Percentiles rank a stretch among this genome's conserved stretches.
These are phyloP conservation scores for Hypselothyrea guttata DNA, from an alignment of 2,888 invertebrate genomes.

Conservation along the genomic window DNA sequence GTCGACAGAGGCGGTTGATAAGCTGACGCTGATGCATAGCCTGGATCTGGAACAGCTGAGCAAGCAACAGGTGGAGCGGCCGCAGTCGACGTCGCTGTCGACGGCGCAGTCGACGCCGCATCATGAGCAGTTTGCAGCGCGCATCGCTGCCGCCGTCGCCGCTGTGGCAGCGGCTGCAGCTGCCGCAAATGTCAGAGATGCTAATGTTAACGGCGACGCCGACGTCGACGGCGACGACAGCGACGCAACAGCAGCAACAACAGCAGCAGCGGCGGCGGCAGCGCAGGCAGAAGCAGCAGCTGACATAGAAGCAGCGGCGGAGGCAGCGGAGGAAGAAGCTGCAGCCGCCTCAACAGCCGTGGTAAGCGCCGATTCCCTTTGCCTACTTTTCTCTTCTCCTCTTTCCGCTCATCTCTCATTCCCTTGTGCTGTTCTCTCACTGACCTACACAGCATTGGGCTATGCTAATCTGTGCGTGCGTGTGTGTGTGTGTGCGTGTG, in stretches of 20 bases:
- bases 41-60: constrained; percentile 70
- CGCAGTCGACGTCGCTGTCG: constrained; percentile 24
- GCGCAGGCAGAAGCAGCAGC: constrained; percentile 28
- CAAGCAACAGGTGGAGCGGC: constrained; percentile 33
- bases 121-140: constrained; percentile 58
- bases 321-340: constrained; percentile 21
- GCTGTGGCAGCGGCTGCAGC: constrained; percentile 61
- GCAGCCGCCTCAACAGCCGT: constrained; percentile 67
- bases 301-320: constrained; percentile 19
- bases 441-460: not conserved
- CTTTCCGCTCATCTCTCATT: not conserved
- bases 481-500: too few species aligned
- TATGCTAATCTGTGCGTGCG: too few species aligned
- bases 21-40: constrained; percentile 65
- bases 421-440: not conserved
- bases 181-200: constrained; percentile 58
- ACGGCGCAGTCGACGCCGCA: constrained; percentile 25
- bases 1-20: constrained; percentile 60
- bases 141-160: constrained; percentile 66
- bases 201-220: constrained; percentile 47
- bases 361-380: constrained; percentile 67
- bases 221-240: constrained; percentile 38
- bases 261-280: constrained; percentile 24
- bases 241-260: not conserved
- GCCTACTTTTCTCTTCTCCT: constrained; percentile 36